Evolutionary conservation across 2,888 invertebrate genomes (phyloP), one percentile per base, ranked within the genome.

Genomic region (Merodon equestris): DNA sequence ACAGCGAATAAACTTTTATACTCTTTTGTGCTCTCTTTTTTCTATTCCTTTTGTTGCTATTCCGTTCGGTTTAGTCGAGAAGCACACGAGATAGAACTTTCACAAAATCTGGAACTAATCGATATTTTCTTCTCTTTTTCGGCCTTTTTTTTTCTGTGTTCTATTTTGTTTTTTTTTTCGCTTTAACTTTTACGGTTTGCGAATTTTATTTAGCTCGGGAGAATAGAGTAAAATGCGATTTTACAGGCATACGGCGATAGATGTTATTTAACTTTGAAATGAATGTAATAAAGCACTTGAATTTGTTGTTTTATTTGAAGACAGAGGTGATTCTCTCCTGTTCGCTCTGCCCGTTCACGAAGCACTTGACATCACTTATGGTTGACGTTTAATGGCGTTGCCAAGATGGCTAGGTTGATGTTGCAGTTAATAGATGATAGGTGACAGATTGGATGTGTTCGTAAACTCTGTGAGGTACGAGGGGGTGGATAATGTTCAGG

Each of bases 71-170:
- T 48, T 57, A 7, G 27, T 7, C 27, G 27, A 27, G 54, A 64
- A 79, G 64, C 54, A 63, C 57, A 79, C 67, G 51, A 27, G 27
- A 57, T 68, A 79, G 68, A 74, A 79, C 79, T 74, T 68, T 74
- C 70, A 74, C 68, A 74, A 64, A 74, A 74, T 68, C 73, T 63
- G 74, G 40, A 70, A 74, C 68, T 74, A 79, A 79, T 79, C 79
- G 74, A 79, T 79, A 79, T 48, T 60, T 44, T 36, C 36, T 40
- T 57, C 40, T 38, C 58, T 12, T 56, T 56, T 71, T 48, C 14
- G 42, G 54, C 40, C 54, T 19, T 50, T 48, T 34, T 17, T 18
- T 48, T 9, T 9, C 60, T 36, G 9, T 27, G 27, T 27, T 27
- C 27, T 27, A 27, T 27, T 27, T 79, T 74, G 74, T 74, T 79